Evolutionary conservation across 2,888 invertebrate species (phyloP).

Genomic region (Nipponacmea schrenckii): DNA sequence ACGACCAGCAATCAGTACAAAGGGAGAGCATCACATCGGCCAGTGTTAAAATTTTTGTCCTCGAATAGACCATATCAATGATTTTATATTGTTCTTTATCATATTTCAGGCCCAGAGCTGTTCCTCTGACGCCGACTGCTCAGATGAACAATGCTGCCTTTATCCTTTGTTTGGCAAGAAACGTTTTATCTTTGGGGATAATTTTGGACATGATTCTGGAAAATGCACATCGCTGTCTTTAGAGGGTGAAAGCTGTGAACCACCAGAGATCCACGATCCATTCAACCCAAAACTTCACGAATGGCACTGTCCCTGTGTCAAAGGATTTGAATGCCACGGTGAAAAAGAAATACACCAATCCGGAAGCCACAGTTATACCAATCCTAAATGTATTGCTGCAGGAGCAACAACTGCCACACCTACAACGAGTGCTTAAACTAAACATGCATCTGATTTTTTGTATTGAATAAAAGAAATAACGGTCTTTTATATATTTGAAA

Average conservation of each 20-base stretch:
- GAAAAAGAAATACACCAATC: not conserved
- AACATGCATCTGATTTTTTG: no score
- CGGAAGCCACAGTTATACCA: constrained; percentile 1
- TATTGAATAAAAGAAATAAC: no score
- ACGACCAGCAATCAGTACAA: no score
- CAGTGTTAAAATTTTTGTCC: no score
- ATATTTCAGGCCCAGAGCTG: not conserved
- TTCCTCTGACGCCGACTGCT: not conserved
- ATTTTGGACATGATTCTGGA: not conserved
- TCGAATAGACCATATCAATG: no score
- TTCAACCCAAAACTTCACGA: constrained; percentile 5
- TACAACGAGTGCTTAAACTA: no score
- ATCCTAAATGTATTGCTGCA: not conserved
- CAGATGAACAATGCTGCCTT: not conserved
- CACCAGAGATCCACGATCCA: constrained; percentile 1
- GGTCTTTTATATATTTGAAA: no score
- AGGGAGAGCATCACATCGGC: no score
- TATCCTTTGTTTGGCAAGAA: not conserved
- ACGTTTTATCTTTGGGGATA: not conserved
- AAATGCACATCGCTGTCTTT: not conserved
- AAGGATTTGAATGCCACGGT: not conserved
- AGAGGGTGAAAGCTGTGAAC: not conserved
- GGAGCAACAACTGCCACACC: no score
- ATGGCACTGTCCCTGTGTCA: not conserved
- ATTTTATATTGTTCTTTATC: no score